Evolutionary conservation across 2,888 invertebrate genomes (phyloP).

Genomic region (Agrochola lychnidis): DNA sequence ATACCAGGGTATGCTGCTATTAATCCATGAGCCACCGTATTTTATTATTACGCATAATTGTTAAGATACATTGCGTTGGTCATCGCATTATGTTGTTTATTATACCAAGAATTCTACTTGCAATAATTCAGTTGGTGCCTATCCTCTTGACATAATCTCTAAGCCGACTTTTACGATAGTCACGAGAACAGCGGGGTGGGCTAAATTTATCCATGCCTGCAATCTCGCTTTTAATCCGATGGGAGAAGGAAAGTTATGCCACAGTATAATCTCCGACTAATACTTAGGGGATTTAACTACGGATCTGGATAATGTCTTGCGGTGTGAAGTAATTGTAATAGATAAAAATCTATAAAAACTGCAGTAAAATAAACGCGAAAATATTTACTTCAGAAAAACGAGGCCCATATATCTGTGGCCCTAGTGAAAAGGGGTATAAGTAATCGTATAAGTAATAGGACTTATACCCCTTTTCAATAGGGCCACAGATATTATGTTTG

Average conservation of each 20-base stretch:
- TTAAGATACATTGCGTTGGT: background rate
- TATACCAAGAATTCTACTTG: background rate
- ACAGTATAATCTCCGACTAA: conserved; percentile 44
- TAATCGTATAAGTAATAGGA: too few species aligned
- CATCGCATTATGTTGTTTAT: too few species aligned
- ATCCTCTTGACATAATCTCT: conserved; percentile 39
- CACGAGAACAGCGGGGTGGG: conserved; percentile 43
- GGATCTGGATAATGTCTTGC: conserved; percentile 26
- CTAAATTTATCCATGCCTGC: conserved; percentile 58
- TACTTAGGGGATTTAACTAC: conserved; percentile 46
- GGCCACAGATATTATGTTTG: too few species aligned
- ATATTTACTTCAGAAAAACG: too few species aligned
- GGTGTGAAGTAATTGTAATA: conserved; percentile 4
- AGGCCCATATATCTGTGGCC: too few species aligned
- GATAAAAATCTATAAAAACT: conserved; percentile 2
- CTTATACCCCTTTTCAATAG: too few species aligned
- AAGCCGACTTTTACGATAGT: conserved; percentile 51
- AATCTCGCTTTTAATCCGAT: conserved; percentile 57
- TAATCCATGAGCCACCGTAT: background rate
- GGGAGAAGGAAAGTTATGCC: conserved; percentile 54
- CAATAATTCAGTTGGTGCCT: conserved; percentile 19
- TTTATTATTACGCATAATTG: background rate
- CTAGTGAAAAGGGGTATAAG: too few species aligned
- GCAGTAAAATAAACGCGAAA: too few species aligned
- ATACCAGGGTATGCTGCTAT: background rate